Base-by-base conservation (phyloP, 2,797 vertebrate genomes). In the Trichosurus vulpecula region DNA sequence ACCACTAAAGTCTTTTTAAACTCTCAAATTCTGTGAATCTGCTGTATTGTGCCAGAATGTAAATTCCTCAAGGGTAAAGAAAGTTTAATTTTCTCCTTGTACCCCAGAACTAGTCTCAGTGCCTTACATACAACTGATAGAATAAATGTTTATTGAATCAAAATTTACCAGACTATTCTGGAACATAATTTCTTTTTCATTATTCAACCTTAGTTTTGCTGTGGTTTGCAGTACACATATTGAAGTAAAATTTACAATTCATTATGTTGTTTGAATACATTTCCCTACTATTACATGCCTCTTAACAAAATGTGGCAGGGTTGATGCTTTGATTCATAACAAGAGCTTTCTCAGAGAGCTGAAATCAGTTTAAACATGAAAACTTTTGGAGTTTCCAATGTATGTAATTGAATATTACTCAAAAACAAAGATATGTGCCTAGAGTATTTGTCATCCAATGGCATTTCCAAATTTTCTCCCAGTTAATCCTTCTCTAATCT, bases 181-280 rank as follows among this genome's bases (percentile, higher is more conserved):
- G 66, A 54, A 31, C 54, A 95, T 54, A 97, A 95, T 52, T 91
- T 13, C 92, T 92, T 87, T 66, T 30, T 96, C 93, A 97, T 95
- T 96, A 97, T 97, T 94, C 91, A 91, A 94, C 58, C 66, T 96
- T 94, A 97, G 96, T 97, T 95, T 96, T 96, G 87, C 3, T 54
- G 96, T 54, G 91, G 87, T 90, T 90, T 87, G 53, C 58, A 6
- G 52, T 52, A n/a, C 19, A 47, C n/a, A 81, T 27, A 22, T 47
- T 81, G n/a, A 47, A 92, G 54, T 52, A 94, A 94, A 93, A 94
- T 92, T 96, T 94, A 96, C 95, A 96, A 92, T 91, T 35, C 25
- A 92, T 81, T 93, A 52, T 25, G 31, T 92, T 96, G 96, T 96
- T 96, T 97, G 47, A 94, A 93, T 95, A 94, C 96, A 98, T 97